Evolutionary conservation across 2,797 vertebrate genomes (phyloP).

Genomic region (Molossus molossus): DNA sequence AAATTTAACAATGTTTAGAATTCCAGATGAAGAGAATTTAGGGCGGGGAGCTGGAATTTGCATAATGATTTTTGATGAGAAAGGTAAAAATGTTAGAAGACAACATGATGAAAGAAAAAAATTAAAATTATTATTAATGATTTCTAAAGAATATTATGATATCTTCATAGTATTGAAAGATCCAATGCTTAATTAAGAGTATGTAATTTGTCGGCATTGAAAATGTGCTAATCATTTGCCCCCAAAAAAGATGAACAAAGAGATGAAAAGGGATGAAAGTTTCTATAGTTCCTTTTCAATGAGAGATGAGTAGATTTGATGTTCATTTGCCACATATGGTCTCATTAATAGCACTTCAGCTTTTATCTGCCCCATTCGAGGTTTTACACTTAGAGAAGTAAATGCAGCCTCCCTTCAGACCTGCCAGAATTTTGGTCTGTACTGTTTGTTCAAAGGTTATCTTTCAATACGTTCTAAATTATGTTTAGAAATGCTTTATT

Average conservation of each 20-base stretch:
- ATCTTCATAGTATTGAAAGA: slow-evolving; percentile 48
- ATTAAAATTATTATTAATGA: slow-evolving; percentile 55
- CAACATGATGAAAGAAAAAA: slow-evolving; percentile 57
- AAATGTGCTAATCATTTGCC: slow-evolving; percentile 55
- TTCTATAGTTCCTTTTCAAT: slow-evolving; percentile 48
- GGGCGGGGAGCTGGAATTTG: background rate
- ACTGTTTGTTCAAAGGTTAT: slow-evolving; percentile 19
- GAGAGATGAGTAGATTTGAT: slow-evolving; percentile 32
- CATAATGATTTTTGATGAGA: slow-evolving; percentile 42
- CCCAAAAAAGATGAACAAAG: background rate
- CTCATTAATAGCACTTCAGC: slow-evolving; percentile 27
- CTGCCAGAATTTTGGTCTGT: slow-evolving; percentile 25
- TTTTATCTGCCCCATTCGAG: slow-evolving; percentile 60
- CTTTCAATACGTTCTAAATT: slow-evolving; percentile 32
- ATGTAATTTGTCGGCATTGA: slow-evolving; percentile 55
- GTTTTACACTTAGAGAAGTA: slow-evolving; percentile 31
- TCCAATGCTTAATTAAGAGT: slow-evolving; percentile 53
- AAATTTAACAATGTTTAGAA: slow-evolving; percentile 62
- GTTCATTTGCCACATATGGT: slow-evolving; percentile 19
- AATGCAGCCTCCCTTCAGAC: background rate
- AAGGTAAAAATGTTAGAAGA: slow-evolving; percentile 64
- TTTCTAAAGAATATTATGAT: slow-evolving; percentile 13
- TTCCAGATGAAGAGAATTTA: slow-evolving; percentile 32
- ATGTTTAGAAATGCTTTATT: slow-evolving; percentile 54
- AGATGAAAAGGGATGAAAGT: slow-evolving; percentile 34